Base-by-base conservation (phyloP, 2,888 invertebrate genomes). In the Amphipyra berbera region DNA sequence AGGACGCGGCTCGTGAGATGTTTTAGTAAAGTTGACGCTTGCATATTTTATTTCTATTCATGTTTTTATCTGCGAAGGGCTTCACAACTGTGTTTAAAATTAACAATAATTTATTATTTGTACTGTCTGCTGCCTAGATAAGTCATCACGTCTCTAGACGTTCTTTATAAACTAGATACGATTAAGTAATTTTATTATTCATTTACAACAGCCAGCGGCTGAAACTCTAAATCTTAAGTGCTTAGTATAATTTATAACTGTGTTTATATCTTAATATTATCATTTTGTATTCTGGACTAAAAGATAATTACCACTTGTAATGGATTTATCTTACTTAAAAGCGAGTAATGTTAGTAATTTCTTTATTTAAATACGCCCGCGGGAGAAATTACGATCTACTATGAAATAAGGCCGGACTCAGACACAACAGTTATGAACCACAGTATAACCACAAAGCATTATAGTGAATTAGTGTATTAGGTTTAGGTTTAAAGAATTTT, bases 261-360 rank as follows among this genome's bases (percentile, higher is more conserved):
- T 68, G 68, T 73, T 76, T 72, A 74, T 68, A 73, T 68, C 62
- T 63, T 77, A 69, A 62, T 70, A 64, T 73, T 64, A 72, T 65
- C 48, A 60, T 61, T 60, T 61, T 45, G 65, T 56, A 47, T 64
- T 73, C 52, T 53, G 58, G 30, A 58, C 57, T 67, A 52, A 61
- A 58, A 68, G 73, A 70, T 75, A 74, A 73, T 71, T 75, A 75
- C 62, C 33, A 37, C 52, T 62, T 67, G 55, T 70, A 63, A 55
- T 75, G 41, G 53, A 75, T 73, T 73, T 61, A 73, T 73, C 75
- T 74, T 74, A 57, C 59, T 60, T 73, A 68, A 57, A 54, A 59
- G 46, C 54, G 61, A 75, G 38, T 69, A 61, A 74, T 74, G 75
- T 56, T 65, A 61, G 61, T 61, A 58, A 65, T 74, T 74, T 59